Conservation (phyloP, 2,113 vertebrate species). For the Gymnarchus niloticus region DNA sequence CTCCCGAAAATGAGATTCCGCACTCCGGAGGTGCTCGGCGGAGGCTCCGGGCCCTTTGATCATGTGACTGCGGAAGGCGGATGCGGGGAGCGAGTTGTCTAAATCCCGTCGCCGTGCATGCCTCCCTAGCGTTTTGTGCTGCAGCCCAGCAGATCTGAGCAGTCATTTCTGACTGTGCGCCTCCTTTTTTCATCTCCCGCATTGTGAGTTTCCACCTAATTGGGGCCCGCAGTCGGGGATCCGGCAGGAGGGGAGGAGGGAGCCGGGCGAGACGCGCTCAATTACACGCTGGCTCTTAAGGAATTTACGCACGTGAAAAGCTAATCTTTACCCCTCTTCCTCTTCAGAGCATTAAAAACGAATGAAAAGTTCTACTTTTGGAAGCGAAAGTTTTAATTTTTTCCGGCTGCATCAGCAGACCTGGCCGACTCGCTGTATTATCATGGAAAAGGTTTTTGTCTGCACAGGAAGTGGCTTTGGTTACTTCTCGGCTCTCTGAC, state of each 20-base stretch:
- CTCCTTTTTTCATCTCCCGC: not conserved
- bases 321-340: not conserved
- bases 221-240: not conserved
- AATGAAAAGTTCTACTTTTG: slow-evolving; percentile 1
- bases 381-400: not conserved
- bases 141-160: not conserved
- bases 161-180: not conserved
- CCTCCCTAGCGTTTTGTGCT: not conserved
- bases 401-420: not conserved
- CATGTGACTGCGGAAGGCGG: slow-evolving; percentile 30
- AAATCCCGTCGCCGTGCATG: not conserved
- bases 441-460: not conserved
- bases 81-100: slow-evolving; percentile 10
- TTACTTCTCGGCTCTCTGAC: not conserved
- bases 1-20: slow-evolving; percentile 50
- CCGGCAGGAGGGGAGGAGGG: not conserved
- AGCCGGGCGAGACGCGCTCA: not conserved
- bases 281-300: not conserved
- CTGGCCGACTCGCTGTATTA: not conserved
- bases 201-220: slow-evolving; percentile 10
- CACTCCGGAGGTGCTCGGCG: slow-evolving; percentile 58
- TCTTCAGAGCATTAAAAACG: not conserved
- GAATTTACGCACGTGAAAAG: not conserved
- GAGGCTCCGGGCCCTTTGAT: slow-evolving; percentile 56
- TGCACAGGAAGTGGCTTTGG: not conserved